Base-by-base conservation (phyloP, 2,113 vertebrate genomes). In the Onychostoma macrolepis region DNA sequence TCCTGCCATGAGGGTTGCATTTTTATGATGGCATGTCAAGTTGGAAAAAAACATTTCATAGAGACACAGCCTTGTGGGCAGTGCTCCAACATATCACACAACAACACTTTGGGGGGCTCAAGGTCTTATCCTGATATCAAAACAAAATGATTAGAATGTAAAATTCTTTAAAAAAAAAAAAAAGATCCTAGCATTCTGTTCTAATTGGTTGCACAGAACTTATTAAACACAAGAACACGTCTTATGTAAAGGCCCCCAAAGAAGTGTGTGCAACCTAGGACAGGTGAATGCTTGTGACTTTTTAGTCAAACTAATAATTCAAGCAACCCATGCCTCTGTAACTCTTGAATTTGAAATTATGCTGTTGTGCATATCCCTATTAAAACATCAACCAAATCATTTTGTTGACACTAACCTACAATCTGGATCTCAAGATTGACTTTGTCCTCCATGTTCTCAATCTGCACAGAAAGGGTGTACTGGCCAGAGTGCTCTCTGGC, bases 371-470 rank as follows among this genome's bases (percentile, higher is more conserved):
- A 75, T 24, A 45, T n/a, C 9, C 38, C 30, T 21, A 36, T 71
- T 36, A 75, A 75, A 43, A 75, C 41, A 78, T 50, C 11, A 38
- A 67, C 12, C 56, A 45, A 65, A 33, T 76, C 10, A n/a, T 15
- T 21, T 24, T 9, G 30, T 58, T 15, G 53, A n/a, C 36, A 82
- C 97, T 88, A 85, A 97, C 97, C 97, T 87, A 98, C 96, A 9
- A 98, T 85, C 84, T 95, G 95, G 92, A 98, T 97, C 87, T 91
- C 74, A 13, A 98, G 90, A 88, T 89, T 92, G 4, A 95, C 97
- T 2, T 91, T 94, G 92, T 97, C 97, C 58, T 91, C 88, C 94
- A 96, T 93, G 92, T 96, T 96, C 92, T 98, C 97, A 3, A 98
- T 95, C 91, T 96, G 93, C 41, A 98, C 96, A 0, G 79, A 90